phyloP scores from a whole-genome alignment of 2,113 vertebrate genomes.

The Anoura caudifer region DNA sequence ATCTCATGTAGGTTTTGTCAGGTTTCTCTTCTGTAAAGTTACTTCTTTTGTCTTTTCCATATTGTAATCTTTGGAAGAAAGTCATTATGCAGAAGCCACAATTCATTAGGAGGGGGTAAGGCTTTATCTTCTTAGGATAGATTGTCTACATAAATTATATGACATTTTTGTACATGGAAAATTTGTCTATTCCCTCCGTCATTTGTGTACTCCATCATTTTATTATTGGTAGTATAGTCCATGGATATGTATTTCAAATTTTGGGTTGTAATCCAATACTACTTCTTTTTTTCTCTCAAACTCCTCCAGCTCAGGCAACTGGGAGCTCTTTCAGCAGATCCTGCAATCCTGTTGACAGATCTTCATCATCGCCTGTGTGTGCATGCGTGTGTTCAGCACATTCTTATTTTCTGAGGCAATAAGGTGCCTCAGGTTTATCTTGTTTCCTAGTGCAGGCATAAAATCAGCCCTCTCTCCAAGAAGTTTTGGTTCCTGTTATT shows the following conservation, averaged over 20 bases:
- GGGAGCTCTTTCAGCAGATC: neutral
- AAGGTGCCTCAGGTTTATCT: neutral
- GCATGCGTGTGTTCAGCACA: neutral
- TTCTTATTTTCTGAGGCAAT: neutral
- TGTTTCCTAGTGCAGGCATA: neutral
- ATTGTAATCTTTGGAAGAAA: neutral
- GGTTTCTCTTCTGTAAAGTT: neutral
- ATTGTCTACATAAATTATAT: neutral
- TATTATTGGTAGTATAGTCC: neutral
- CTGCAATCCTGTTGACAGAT: neutral
- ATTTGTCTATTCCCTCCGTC: neutral
- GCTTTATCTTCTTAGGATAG: neutral
- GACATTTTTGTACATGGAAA: neutral
- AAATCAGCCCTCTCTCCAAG: neutral
- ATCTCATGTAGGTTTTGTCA: neutral
- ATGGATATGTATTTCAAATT: neutral
- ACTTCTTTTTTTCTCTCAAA: neutral
- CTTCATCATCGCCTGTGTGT: neutral
- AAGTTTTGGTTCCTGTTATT: neutral
- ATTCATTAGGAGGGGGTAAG: neutral
- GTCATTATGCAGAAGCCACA: neutral
- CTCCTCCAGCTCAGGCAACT: neutral
- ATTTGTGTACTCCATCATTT: neutral
- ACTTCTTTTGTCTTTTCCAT: neutral
- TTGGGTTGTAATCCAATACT: neutral